Evolutionary conservation across 2,113 vertebrate species (phyloP).

Genomic region (Puffinus mauretanicus): DNA sequence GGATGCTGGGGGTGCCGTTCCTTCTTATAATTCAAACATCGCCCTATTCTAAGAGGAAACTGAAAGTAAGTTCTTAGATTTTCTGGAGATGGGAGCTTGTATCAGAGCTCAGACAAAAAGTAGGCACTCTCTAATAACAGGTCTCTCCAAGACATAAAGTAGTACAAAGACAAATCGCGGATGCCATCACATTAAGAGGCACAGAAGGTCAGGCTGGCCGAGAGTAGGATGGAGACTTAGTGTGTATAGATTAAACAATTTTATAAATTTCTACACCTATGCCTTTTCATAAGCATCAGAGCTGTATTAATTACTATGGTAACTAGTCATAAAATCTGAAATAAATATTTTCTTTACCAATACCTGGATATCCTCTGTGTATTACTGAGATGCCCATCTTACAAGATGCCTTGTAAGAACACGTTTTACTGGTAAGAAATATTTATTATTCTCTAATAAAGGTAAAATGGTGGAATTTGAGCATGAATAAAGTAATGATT

Average conservation of each 20-base stretch:
- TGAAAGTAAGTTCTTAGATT: not conserved
- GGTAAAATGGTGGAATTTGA: not conserved
- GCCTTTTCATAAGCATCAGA: not conserved
- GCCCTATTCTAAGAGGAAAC: not conserved
- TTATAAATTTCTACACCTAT: not conserved
- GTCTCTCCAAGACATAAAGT: rapidly evolving
- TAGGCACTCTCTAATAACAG: not conserved
- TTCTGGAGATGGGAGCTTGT: not conserved
- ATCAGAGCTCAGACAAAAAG: not conserved
- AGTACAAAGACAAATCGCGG: not conserved
- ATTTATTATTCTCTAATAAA: not conserved
- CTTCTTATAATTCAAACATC: not conserved
- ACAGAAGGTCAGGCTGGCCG: not conserved
- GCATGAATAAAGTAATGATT: not conserved
- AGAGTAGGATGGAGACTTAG: not conserved
- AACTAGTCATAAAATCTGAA: not conserved
- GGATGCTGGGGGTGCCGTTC: not conserved
- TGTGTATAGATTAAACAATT: rapidly evolving
- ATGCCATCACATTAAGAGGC: not conserved
- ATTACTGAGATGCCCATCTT: not conserved
- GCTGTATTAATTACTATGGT: not conserved
- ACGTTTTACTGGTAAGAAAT: not conserved
- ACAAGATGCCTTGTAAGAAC: not conserved
- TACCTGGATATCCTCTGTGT: not conserved
- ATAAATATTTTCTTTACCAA: not conserved